Evolutionary conservation across 1,140 invertebrate species (phyloP).

Genomic region (Trissolcus basalis): DNA sequence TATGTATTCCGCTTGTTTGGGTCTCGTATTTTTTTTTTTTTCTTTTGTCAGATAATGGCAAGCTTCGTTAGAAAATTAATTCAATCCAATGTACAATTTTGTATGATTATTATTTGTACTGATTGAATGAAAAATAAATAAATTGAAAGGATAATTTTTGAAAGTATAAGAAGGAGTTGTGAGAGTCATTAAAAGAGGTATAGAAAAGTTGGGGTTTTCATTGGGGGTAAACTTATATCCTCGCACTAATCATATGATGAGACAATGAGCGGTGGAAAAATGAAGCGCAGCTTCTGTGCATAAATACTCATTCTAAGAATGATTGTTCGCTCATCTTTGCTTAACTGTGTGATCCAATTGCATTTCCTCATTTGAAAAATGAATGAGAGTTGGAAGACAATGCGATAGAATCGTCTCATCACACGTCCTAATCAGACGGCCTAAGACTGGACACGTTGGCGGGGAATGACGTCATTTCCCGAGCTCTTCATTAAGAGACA

Average conservation of each 20-base stretch:
- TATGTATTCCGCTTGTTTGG: constrained; percentile 47
- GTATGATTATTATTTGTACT: too few species aligned
- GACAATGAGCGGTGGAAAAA: too few species aligned
- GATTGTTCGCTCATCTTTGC: constrained; percentile 1
- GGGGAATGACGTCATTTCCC: constrained; percentile 15
- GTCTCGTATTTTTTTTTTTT: background rate
- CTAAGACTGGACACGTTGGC: constrained; percentile 32
- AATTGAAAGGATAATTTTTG: too few species aligned
- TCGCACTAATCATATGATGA: too few species aligned
- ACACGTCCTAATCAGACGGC: constrained; percentile 10
- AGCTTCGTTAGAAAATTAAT: background rate
- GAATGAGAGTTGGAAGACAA: background rate
- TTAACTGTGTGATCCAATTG: constrained; percentile 16
- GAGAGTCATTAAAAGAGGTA: too few species aligned
- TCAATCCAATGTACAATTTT: too few species aligned
- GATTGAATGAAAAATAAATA: too few species aligned
- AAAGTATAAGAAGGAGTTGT: too few species aligned
- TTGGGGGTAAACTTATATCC: too few species aligned
- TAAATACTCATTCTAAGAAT: constrained; percentile 5
- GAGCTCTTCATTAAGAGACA: constrained; percentile 31
- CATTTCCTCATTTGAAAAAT: constrained; percentile 21
- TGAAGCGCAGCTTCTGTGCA: too few species aligned
- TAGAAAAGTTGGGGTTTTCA: too few species aligned
- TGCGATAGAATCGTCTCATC: constrained; percentile 9
- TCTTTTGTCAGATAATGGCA: too few species aligned